phyloP scores from a whole-genome alignment of 2,113 vertebrate genomes.

The Semnornis frantzii region DNA sequence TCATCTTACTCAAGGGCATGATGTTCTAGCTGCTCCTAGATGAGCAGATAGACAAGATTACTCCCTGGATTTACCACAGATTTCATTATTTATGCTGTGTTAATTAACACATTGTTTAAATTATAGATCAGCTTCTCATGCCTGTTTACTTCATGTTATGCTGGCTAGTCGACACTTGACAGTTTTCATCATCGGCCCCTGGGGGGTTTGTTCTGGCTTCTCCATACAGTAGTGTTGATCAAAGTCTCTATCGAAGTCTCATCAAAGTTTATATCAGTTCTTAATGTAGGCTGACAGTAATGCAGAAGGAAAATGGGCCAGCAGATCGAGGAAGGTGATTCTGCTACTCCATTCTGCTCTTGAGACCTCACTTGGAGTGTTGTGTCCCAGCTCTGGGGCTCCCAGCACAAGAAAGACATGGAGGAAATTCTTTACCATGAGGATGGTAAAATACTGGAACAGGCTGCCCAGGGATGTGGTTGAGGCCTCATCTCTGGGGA shows the following conservation, averaged over 20 bases:
- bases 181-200: background rate
- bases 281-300: background rate
- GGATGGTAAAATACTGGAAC: no score
- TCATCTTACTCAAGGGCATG: background rate
- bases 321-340: no score
- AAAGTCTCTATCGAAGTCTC: conserved; percentile 46
- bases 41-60: background rate
- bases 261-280: conserved; percentile 30
- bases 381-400: no score
- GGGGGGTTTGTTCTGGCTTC: background rate
- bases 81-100: conserved; percentile 38
- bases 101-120: conserved; percentile 50
- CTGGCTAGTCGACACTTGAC: background rate
- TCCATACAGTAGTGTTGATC: conserved; percentile 20
- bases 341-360: no score
- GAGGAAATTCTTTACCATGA: no score
- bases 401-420: no score
- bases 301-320: background rate
- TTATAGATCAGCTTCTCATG: conserved; percentile 42
- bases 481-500: no score
- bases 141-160: conserved; percentile 19
- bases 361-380: no score
- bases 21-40: background rate
- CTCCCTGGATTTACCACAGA: conserved; percentile 2
- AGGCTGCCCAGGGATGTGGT: no score